phyloP scores from a whole-genome alignment of 2,888 invertebrate species.

The Lycocerus yunnanus region DNA sequence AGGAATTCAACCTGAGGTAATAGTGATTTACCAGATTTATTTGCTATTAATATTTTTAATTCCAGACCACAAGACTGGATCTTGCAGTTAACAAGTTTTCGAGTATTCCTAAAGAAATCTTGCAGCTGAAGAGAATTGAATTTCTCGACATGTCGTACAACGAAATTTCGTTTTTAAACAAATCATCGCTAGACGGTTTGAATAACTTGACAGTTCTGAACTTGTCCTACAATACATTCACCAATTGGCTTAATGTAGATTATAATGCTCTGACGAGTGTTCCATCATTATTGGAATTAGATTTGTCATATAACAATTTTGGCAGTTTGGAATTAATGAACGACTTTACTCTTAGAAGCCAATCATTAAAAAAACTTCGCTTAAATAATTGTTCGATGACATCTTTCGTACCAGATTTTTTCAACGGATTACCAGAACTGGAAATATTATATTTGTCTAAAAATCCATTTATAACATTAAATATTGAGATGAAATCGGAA shows the following conservation, averaged over 20 bases:
- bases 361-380: conserved; percentile 63
- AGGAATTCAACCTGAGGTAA: not conserved
- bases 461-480: conserved; percentile 48
- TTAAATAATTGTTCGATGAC: conserved; percentile 67
- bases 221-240: conserved; percentile 67
- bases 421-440: conserved; percentile 60
- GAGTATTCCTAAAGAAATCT: conserved; percentile 60
- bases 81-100: conserved; percentile 67
- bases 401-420: conserved; percentile 58
- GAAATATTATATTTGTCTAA: conserved; percentile 58
- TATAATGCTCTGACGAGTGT: conserved; percentile 59
- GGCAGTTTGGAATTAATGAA: conserved; percentile 38
- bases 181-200: conserved; percentile 58
- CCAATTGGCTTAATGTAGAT: conserved; percentile 62
- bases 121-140: conserved; percentile 58
- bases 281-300: conserved; percentile 61
- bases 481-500: conserved; percentile 38
- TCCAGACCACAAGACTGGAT: conserved; percentile 67
- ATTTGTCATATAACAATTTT: conserved; percentile 68
- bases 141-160: conserved; percentile 59
- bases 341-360: conserved; percentile 61
- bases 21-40: not conserved
- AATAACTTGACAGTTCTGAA: conserved; percentile 63
- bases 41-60: conserved; percentile 36
- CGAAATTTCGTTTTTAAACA: conserved; percentile 40